Conservation (phyloP, 2,113 vertebrate genomes). For the Callithrix jacchus region DNA sequence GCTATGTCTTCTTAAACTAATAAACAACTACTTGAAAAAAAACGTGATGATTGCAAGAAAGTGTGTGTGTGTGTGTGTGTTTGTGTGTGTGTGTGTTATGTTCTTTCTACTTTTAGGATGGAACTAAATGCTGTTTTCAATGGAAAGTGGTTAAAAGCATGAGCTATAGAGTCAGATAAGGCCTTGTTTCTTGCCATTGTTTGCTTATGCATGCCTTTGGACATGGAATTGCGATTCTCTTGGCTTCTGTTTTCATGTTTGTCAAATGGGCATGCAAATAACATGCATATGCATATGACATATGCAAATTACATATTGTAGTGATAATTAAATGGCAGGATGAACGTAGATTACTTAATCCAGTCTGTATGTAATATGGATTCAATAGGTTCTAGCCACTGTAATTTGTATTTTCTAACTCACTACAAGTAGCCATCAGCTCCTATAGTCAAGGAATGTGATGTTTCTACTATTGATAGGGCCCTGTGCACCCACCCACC, state of each 20-base stretch:
- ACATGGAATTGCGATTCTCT: neutral
- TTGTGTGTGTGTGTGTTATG: neutral
- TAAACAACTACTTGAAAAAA: neutral
- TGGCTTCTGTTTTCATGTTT: neutral
- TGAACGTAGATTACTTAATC: neutral
- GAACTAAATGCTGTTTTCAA: neutral
- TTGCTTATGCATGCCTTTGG: neutral
- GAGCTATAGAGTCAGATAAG: neutral
- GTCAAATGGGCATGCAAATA: neutral
- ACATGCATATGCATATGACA: too few species aligned
- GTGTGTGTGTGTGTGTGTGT: neutral
- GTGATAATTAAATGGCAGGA: neutral
- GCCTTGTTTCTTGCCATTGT: neutral
- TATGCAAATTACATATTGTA: neutral
- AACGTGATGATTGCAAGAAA: neutral
- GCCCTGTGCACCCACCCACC: neutral
- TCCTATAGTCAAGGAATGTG: neutral
- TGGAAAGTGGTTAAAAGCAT: neutral
- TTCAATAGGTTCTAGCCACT: neutral
- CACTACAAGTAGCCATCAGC: neutral
- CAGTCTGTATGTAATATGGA: neutral
- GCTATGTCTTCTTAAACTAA: neutral
- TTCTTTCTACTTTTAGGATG: neutral
- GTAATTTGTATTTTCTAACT: neutral
- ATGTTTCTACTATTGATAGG: neutral